Evolutionary conservation across 2,113 vertebrate species (phyloP).

Genomic region (Amblyornis subalaris): DNA sequence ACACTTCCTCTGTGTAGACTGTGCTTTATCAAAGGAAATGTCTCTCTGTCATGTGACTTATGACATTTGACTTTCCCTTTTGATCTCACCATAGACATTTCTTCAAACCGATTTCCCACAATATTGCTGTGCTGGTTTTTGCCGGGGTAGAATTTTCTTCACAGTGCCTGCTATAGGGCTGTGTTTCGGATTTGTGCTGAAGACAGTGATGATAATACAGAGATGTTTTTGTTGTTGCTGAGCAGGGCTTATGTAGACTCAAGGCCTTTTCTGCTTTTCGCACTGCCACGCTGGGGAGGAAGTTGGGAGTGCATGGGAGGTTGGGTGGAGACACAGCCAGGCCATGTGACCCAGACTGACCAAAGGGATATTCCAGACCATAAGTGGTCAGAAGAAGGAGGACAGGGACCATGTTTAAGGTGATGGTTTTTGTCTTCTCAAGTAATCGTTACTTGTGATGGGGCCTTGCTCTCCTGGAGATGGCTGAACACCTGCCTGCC

Average conservation of each 20-base stretch:
- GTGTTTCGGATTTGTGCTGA: not conserved
- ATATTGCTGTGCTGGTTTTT: not conserved
- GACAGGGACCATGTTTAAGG: not conserved
- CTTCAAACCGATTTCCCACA: not conserved
- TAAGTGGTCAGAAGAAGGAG: not conserved
- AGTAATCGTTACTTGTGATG: fast-evolving
- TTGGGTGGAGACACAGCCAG: not conserved
- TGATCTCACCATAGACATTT: not conserved
- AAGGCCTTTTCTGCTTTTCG: not conserved
- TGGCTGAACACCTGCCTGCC: fast-evolving
- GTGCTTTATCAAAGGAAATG: not conserved
- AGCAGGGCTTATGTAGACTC: not conserved
- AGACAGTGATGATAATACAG: not conserved
- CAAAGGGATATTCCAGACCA: not conserved
- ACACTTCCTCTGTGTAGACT: not conserved
- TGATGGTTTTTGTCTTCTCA: not conserved
- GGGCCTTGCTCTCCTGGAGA: not conserved
- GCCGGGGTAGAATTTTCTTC: not conserved
- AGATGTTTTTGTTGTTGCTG: not conserved
- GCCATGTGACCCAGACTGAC: too few relatives aligned
- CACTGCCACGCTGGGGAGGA: not conserved
- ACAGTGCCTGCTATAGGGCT: not conserved
- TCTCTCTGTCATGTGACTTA: not conserved
- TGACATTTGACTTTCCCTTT: not conserved
- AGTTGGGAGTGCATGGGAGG: not conserved